Evolutionary conservation across 2,797 vertebrate genomes (phyloP).

Genomic region (Avahi laniger): DNA sequence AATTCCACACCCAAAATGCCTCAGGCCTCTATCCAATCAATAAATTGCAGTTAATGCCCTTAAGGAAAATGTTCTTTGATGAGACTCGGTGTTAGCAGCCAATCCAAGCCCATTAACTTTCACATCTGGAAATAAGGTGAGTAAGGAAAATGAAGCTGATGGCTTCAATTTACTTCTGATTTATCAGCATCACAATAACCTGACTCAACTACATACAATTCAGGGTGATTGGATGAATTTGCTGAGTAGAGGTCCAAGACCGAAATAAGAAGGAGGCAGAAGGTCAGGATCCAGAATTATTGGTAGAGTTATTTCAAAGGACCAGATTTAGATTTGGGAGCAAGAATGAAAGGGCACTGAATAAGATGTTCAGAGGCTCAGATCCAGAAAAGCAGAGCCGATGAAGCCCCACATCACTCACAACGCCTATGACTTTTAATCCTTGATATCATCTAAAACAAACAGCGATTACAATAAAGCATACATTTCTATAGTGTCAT

Average conservation of each 20-base stretch:
- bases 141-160: conserved; percentile 85
- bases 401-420: neutral
- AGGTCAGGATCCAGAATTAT: conserved; percentile 70
- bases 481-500: neutral
- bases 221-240: conserved; percentile 83
- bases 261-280: conserved; percentile 71
- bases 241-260: conserved; percentile 78
- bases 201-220: conserved; percentile 83
- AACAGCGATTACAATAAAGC: neutral
- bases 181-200: conserved; percentile 86
- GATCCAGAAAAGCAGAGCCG: neutral
- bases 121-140: conserved; percentile 85
- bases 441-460: conserved; percentile 24
- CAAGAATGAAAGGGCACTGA: conserved; percentile 46
- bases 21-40: conserved; percentile 84
- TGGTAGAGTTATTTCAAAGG: conserved; percentile 57
- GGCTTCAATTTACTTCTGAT: conserved; percentile 85
- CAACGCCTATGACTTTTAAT: neutral
- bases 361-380: conserved; percentile 32
- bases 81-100: conserved; percentile 82
- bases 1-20: conserved; percentile 78
- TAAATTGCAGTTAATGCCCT: conserved; percentile 83
- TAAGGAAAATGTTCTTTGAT: conserved; percentile 85
- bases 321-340: conserved; percentile 44
- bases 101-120: conserved; percentile 86